Conservation (phyloP, 2,113 vertebrate genomes). For the Ceyx cyanopectus region DNA sequence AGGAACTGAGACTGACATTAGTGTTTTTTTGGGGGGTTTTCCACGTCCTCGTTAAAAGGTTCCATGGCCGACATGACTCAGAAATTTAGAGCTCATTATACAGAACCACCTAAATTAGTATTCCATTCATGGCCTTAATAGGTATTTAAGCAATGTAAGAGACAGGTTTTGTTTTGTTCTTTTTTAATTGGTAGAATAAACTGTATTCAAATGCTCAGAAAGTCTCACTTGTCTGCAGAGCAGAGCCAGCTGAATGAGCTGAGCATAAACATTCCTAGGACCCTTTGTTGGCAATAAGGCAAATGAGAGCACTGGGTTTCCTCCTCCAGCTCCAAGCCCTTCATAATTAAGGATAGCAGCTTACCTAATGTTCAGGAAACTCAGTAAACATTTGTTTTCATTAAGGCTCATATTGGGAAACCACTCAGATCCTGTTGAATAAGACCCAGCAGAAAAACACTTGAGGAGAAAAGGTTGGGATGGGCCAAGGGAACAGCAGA, state of each 20-base stretch:
- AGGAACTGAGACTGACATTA: conserved; percentile 33
- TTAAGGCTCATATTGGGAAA: conserved; percentile 34
- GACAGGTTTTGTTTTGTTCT: conserved; percentile 60
- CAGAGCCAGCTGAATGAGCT: background rate
- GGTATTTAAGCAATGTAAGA: conserved; percentile 61
- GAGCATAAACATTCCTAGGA: conserved; percentile 27
- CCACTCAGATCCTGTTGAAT: background rate
- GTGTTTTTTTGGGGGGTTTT: conserved; percentile 34
- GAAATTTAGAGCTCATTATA: conserved; percentile 65
- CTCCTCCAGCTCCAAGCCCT: conserved; percentile 3
- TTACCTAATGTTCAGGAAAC: conserved; percentile 7
- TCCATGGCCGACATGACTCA: conserved; percentile 33
- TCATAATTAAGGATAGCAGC: conserved; percentile 35
- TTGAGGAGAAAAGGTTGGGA: background rate
- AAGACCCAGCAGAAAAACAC: conserved; percentile 33
- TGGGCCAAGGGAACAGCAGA: background rate
- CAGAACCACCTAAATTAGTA: conserved; percentile 59
- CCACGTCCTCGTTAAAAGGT: conserved; percentile 14
- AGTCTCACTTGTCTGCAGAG: background rate
- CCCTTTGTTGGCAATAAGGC: conserved; percentile 19
- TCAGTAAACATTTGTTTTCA: conserved; percentile 34
- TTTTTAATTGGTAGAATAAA: conserved; percentile 67
- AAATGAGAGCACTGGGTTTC: conserved; percentile 22
- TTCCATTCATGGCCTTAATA: conserved; percentile 39
- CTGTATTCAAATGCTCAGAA: conserved; percentile 57